These are phyloP conservation scores for Parazoanthus darwini DNA, from an alignment of 92 coral and sea anemone genomes.

Conservation along the genomic window DNA sequence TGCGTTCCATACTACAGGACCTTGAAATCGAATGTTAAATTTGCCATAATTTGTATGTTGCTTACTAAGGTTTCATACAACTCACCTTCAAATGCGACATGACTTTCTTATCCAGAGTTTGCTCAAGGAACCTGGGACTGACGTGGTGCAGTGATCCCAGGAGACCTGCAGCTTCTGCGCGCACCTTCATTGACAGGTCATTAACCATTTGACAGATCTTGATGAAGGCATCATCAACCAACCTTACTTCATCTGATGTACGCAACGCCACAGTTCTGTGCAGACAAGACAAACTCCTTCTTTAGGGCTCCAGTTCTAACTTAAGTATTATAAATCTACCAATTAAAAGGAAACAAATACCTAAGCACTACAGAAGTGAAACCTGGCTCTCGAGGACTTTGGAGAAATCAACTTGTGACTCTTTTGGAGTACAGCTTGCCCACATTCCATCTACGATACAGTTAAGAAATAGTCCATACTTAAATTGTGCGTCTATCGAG, in stretches of 20 bases:
- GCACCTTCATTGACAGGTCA: slow-evolving; percentile 95
- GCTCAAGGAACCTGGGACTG: slow-evolving; percentile 88
- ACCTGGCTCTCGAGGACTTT: too few species aligned
- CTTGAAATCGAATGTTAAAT: too few species aligned
- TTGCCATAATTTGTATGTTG: neutral
- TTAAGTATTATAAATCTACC: neutral
- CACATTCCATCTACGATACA: too few species aligned
- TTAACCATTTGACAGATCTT: slow-evolving; percentile 97
- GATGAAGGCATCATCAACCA: slow-evolving; percentile 95
- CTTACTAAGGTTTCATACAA: neutral
- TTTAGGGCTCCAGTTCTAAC: neutral
- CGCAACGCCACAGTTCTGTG: slow-evolving; percentile 68
- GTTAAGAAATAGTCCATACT: too few species aligned
- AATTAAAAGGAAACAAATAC: neutral
- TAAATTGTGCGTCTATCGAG: too few species aligned
- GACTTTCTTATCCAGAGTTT: slow-evolving; percentile 94
- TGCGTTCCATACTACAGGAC: too few species aligned
- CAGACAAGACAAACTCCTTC: neutral
- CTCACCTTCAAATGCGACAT: slow-evolving; percentile 95
- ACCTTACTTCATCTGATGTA: slow-evolving; percentile 82
- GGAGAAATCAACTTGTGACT: too few species aligned
- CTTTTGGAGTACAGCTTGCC: too few species aligned
- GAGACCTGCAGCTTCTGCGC: slow-evolving; percentile 87
- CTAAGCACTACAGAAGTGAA: too few species aligned
- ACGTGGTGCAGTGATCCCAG: slow-evolving; percentile 96